Conservation (phyloP, 1,140 invertebrate genomes). For the Solenopsis fugax region DNA sequence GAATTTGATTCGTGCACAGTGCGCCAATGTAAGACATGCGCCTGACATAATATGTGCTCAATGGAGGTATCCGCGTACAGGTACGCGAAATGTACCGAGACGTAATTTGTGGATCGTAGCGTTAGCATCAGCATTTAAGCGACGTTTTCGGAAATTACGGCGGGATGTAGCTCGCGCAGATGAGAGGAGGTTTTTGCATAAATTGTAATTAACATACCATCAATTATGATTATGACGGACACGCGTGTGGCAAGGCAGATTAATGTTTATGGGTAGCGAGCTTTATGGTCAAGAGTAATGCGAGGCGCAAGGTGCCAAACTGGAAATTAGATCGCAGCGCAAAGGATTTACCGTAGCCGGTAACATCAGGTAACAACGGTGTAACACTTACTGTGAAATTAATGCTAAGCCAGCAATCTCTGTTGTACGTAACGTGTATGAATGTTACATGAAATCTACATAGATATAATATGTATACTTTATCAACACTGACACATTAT, state of each 20-base stretch:
- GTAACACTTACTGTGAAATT: conserved; percentile 59
- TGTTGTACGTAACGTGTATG: conserved; percentile 34
- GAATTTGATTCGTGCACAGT: conserved; percentile 1
- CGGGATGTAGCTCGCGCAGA: conserved; percentile 34
- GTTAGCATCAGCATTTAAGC: conserved; percentile 48
- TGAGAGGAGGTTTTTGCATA: conserved; percentile 74
- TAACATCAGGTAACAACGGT: conserved; percentile 61
- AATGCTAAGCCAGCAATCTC: conserved; percentile 56
- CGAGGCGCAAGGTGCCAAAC: conserved; percentile 57
- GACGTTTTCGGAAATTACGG: conserved; percentile 59
- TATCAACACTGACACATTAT: not conserved
- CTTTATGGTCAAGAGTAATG: conserved; percentile 68
- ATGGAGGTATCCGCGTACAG: not conserved
- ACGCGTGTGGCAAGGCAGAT: conserved; percentile 64
- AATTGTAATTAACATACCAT: conserved; percentile 77
- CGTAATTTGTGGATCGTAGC: conserved; percentile 50
- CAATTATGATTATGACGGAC: conserved; percentile 72
- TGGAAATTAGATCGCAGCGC: conserved; percentile 55
- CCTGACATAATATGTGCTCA: conserved; percentile 22
- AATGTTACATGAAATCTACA: conserved; percentile 2
- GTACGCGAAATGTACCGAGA: conserved; percentile 5
- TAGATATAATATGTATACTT: not conserved
- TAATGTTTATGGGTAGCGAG: conserved; percentile 73
- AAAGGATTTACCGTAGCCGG: conserved; percentile 63
- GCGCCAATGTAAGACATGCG: not conserved